A percentile compares a stretch with the other conserved stretches of the same genome.
These are phyloP conservation scores for Hippocampus zosterae DNA, from an alignment of 2,113 vertebrate genomes.

Conservation along the genomic window DNA sequence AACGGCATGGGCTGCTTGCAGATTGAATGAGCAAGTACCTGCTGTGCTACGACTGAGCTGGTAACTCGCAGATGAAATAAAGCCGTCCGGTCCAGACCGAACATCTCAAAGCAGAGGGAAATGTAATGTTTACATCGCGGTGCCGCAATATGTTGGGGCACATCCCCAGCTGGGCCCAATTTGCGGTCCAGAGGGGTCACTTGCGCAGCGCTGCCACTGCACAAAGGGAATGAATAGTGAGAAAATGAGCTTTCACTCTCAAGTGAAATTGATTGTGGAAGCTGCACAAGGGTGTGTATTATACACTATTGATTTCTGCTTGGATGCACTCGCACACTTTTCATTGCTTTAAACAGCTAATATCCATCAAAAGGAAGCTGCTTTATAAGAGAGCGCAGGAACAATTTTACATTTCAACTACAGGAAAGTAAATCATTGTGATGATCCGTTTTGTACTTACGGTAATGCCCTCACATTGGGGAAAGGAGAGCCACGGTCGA, in stretches of 20 bases:
- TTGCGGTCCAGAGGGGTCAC: conserved; percentile 16
- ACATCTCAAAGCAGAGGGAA: conserved; percentile 64
- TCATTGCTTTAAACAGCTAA: not conserved
- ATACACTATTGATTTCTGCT: not conserved
- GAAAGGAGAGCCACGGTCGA: too few species aligned
- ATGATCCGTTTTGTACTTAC: too few species aligned
- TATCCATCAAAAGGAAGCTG: not conserved
- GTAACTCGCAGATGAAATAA: conserved; percentile 72
- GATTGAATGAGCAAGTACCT: conserved; percentile 63
- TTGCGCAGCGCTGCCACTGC: not conserved
- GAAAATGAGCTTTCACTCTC: conserved; percentile 2
- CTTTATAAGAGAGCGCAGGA: not conserved
- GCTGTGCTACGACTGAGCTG: conserved; percentile 62
- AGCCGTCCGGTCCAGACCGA: conserved; percentile 66
- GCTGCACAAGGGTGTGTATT: not conserved
- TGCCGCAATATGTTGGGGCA: conserved; percentile 51
- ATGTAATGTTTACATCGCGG: conserved; percentile 60
- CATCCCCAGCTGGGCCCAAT: conserved; percentile 36
- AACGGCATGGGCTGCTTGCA: conserved; percentile 60
- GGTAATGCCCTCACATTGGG: too few species aligned
- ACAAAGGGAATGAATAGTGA: conserved; percentile 1
- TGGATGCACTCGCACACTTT: not conserved
- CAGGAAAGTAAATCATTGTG: not conserved
- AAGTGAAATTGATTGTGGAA: not conserved
- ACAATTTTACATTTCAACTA: not conserved